A percentile compares a stretch with the other conserved stretches of the same genome.
phyloP scores from a whole-genome alignment of 2,888 invertebrate genomes.

The Geotrupes spiniger region DNA sequence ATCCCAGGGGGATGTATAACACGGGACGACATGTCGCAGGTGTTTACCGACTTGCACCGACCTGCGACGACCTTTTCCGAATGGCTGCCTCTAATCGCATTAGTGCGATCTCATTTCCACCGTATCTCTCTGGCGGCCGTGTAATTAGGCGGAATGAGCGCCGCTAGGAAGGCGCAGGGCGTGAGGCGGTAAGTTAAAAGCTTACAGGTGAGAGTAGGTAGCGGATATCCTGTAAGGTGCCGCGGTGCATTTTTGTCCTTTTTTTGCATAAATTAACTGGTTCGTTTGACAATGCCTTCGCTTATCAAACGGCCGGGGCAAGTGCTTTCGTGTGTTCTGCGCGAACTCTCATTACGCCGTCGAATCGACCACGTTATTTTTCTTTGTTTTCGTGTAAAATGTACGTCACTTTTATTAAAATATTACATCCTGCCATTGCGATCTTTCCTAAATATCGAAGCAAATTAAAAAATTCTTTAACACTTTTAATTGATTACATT shows the following conservation, averaged over 20 bases:
- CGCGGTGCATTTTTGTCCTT: conserved; percentile 19
- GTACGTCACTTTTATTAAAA: too few species aligned
- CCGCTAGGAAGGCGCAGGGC: background rate
- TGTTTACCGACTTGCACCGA: conserved; percentile 35
- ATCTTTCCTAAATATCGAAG: too few species aligned
- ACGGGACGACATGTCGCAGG: conserved; percentile 47
- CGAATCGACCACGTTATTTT: too few species aligned
- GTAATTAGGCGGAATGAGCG: conserved; percentile 33
- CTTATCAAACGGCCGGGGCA: too few species aligned
- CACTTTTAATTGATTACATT: too few species aligned
- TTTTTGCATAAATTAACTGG: conserved; percentile 1
- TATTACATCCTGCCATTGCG: too few species aligned
- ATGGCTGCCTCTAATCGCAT: conserved; percentile 39
- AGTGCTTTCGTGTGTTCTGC: too few species aligned
- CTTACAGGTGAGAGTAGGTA: conserved; percentile 27
- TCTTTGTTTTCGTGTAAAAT: too few species aligned
- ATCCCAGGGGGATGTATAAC: conserved; percentile 43
- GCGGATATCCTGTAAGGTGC: conserved; percentile 28
- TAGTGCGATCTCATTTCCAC: conserved; percentile 44
- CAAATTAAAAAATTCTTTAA: too few species aligned
- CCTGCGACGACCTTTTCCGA: conserved; percentile 18
- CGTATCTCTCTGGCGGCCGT: conserved; percentile 35
- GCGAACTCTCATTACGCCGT: too few species aligned
- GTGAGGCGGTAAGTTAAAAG: conserved; percentile 3
- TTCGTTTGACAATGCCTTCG: background rate